Evolutionary conservation across 2,888 invertebrate species (phyloP), one percentile per base, ranked within the genome.

Genomic region (Agrotis segetum): DNA sequence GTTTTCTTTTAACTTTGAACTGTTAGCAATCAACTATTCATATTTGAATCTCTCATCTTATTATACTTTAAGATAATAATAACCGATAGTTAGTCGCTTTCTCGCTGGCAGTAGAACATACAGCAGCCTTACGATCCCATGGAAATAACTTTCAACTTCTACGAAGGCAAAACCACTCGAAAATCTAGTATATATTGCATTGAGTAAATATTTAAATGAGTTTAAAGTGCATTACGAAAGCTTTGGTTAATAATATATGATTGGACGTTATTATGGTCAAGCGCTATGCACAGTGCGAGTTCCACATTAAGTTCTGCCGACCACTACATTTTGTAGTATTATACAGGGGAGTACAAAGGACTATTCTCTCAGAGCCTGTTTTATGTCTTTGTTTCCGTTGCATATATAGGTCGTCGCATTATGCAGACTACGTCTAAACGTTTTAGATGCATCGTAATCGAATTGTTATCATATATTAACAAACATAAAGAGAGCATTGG

Each of bases 371-470:
- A 65, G 50, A 71, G 59, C 64, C 56, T 67, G 65, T 66, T 80
- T 80, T 65, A 71, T 66, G 52, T 50, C 47, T 49, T 74, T 74
- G 60, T 77, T 71, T 62, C 68, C 50, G 44, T 34, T 72, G 61
- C 24, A 67, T 71, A 69, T 61, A 68, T 65, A 58, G 21, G 55
- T 47, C 59, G 44, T 50, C 21, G 52, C 52, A 74, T 79, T 74
- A 74, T 79, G 67, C 59, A 16, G 50, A 72, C 49, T 68, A 58
- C 29, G 11, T 53, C 49, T 63, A 49, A 79, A 60, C 52, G 65
- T 49, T 82, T 68, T 66, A 79, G 50, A 68, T 73, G 79, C 65
- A 74, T 79, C 17, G 65, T 66, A 68, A 82, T 73, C 44, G 59
- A 68, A 66, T 82, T 60, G 67, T 79, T 67, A 68, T 55, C 74